Evolutionary conservation across 2,797 vertebrate species (phyloP).

Genomic region (Muscicapa comitata): DNA sequence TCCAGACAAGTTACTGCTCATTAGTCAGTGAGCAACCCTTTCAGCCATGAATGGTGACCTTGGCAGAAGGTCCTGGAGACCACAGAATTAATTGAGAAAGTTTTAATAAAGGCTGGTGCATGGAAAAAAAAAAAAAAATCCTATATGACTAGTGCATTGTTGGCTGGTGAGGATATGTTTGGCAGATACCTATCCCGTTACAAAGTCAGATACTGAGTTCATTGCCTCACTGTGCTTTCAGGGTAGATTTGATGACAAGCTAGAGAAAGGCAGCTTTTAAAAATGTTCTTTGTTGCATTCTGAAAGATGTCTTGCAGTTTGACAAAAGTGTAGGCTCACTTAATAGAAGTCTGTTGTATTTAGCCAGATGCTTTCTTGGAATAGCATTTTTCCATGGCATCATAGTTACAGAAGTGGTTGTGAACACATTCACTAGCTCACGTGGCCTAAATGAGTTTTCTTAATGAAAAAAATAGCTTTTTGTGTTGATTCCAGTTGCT

Average conservation of each 20-base stretch:
- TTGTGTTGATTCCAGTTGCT: background rate
- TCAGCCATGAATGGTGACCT: constrained; percentile 38
- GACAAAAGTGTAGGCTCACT: constrained; percentile 17
- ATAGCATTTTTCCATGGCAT: constrained; percentile 66
- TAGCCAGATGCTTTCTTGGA: constrained; percentile 68
- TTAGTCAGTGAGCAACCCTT: constrained; percentile 24
- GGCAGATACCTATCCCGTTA: constrained; percentile 45
- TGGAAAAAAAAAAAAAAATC: background rate
- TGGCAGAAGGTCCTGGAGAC: constrained; percentile 31
- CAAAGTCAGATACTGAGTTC: constrained; percentile 27
- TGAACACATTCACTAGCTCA: constrained; percentile 41
- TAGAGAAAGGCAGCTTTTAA: constrained; percentile 42
- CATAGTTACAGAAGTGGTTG: constrained; percentile 54
- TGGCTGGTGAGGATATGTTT: constrained; percentile 40
- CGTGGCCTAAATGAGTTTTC: background rate
- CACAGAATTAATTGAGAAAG: constrained; percentile 17
- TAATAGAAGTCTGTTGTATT: constrained; percentile 51
- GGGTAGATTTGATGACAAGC: constrained; percentile 40
- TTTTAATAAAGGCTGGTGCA: constrained; percentile 38
- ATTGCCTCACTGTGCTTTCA: constrained; percentile 15
- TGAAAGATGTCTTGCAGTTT: constrained; percentile 43
- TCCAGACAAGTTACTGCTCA: constrained; percentile 23
- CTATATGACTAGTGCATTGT: constrained; percentile 40
- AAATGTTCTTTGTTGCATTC: constrained; percentile 35
- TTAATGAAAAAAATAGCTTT: constrained; percentile 5